These are phyloP conservation scores for Thumatha senex DNA, from an alignment of 2,888 invertebrate genomes.

Conservation along the genomic window DNA sequence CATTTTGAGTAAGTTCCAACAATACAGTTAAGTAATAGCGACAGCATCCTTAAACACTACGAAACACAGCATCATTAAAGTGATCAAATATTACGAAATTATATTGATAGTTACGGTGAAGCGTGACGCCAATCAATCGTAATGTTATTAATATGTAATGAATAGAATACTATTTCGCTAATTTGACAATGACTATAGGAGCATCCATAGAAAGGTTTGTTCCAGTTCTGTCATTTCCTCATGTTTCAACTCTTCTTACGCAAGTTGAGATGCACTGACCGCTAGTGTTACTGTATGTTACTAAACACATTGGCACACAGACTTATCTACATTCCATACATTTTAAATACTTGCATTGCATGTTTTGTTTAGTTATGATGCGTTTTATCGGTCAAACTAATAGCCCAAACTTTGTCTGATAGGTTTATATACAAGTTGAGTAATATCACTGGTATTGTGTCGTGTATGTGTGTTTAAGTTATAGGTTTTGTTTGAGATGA, in stretches of 20 bases:
- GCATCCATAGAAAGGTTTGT: constrained; percentile 33
- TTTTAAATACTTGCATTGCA: constrained; percentile 27
- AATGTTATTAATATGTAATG: not conserved
- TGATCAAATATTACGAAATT: too few relatives aligned
- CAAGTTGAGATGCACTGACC: constrained; percentile 55
- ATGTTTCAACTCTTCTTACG: constrained; percentile 54
- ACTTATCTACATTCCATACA: constrained; percentile 42
- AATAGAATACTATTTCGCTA: not conserved
- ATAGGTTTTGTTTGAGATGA: too few relatives aligned
- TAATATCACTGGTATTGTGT: too few relatives aligned
- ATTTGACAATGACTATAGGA: constrained; percentile 16
- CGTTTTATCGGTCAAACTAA: constrained; percentile 16
- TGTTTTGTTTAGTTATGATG: constrained; percentile 12
- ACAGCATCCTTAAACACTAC: too few relatives aligned
- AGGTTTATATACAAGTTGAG: not conserved
- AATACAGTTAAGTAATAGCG: too few relatives aligned
- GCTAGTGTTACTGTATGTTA: constrained; percentile 32
- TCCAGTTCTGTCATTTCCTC: constrained; percentile 46
- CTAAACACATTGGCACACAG: constrained; percentile 55
- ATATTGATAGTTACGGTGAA: too few relatives aligned
- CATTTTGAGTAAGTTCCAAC: too few relatives aligned
- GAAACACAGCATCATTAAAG: too few relatives aligned
- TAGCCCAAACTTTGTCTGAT: constrained; percentile 4
- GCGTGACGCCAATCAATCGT: too few relatives aligned
- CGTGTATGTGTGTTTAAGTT: too few relatives aligned